phyloP scores from a whole-genome alignment of 2,888 invertebrate genomes.

The Polietes domitor region DNA sequence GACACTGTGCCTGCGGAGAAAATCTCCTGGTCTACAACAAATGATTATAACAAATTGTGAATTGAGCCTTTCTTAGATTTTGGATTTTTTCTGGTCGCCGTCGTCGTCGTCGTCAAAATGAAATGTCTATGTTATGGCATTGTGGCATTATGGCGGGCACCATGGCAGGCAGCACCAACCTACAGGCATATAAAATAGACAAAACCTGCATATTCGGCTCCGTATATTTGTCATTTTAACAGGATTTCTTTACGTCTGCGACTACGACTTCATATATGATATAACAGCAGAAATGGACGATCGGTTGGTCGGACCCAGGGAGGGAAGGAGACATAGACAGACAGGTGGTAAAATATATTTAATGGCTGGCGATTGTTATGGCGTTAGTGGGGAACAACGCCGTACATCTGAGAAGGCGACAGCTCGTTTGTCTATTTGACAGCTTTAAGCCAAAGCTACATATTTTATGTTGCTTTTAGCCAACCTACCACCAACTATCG shows the following conservation, averaged over 20 bases:
- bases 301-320: conserved; percentile 31
- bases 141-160: too few relatives aligned
- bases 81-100: background rate
- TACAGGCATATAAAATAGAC: background rate
- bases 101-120: conserved; percentile 21
- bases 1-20: background rate
- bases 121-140: conserved; percentile 45
- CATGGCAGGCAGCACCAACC: conserved; percentile 37
- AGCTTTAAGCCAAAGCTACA: conserved; percentile 50
- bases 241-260: conserved; percentile 52
- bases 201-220: background rate
- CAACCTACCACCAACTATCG: conserved; percentile 49
- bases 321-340: conserved; percentile 2
- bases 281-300: conserved; percentile 40
- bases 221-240: conserved; percentile 62
- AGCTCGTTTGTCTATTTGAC: conserved; percentile 65
- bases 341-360: conserved; percentile 28
- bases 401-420: conserved; percentile 61
- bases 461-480: conserved; percentile 52
- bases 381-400: conserved; percentile 32
- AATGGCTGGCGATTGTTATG: conserved; percentile 29
- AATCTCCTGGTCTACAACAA: conserved; percentile 4
- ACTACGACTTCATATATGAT: conserved; percentile 42
- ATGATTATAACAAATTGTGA: conserved; percentile 49
- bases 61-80: conserved; percentile 51